Conservation (phyloP, 2,797 vertebrate species). For the Gallirallus australis region DNA sequence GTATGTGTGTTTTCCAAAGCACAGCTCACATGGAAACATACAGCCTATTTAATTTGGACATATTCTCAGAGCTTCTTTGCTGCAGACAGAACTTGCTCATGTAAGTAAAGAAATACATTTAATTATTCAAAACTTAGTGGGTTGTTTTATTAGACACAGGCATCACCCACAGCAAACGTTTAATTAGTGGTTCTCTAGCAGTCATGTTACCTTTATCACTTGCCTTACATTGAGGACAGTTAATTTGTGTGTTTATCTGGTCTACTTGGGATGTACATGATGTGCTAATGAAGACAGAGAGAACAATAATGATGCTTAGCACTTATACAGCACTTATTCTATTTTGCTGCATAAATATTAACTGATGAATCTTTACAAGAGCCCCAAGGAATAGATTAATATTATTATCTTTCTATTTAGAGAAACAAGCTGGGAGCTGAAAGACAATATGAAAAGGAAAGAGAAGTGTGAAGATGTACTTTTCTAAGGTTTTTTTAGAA, state of each 20-base stretch:
- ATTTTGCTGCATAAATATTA: constrained; percentile 43
- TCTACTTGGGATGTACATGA: not conserved
- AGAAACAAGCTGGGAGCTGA: not conserved
- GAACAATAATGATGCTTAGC: constrained; percentile 29
- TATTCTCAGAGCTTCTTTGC: not conserved
- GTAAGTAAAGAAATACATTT: not conserved
- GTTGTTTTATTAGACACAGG: not conserved
- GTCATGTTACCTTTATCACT: not conserved
- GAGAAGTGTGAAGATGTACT: not conserved
- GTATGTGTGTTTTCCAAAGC: not conserved
- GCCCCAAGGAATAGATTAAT: constrained; percentile 23
- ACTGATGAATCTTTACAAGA: constrained; percentile 22
- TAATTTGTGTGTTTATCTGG: constrained; percentile 49
- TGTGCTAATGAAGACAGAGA: constrained; percentile 35
- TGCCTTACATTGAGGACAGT: not conserved
- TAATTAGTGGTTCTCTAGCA: not conserved
- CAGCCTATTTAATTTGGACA: not conserved
- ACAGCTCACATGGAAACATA: not conserved
- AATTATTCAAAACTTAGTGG: not conserved
- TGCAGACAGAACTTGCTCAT: not conserved
- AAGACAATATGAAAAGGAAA: constrained; percentile 1
- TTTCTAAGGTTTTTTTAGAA: not conserved
- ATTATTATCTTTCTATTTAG: constrained; percentile 42
- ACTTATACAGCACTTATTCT: constrained; percentile 9
- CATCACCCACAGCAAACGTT: not conserved